Percentiles rank a stretch among this genome's conserved stretches.
These are phyloP conservation scores for Zygogramma bicolorata DNA, from an alignment of 2,888 invertebrate species.

Conservation along the genomic window DNA sequence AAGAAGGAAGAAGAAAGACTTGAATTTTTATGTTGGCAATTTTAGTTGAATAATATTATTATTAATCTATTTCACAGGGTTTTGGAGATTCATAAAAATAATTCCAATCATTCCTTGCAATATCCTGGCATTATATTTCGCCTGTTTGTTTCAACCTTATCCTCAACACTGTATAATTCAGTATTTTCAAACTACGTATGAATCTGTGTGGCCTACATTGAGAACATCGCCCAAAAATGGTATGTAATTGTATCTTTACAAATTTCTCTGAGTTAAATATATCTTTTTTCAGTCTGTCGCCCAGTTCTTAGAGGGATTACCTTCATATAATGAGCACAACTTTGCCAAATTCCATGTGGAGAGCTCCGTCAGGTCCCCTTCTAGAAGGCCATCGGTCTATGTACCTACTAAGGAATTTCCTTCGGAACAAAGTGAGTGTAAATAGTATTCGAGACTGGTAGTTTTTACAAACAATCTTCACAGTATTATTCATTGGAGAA, in stretches of 20 bases:
- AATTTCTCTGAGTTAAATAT: not conserved
- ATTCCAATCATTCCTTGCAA: too few relatives aligned
- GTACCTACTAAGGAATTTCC: conserved; percentile 93
- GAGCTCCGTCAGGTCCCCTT: conserved; percentile 82
- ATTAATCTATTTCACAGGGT: too few relatives aligned
- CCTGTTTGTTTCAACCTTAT: too few relatives aligned
- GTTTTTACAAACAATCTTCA: too few relatives aligned
- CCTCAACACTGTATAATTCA: too few relatives aligned
- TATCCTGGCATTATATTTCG: too few relatives aligned
- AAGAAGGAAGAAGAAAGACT: too few relatives aligned
- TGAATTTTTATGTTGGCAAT: too few relatives aligned
- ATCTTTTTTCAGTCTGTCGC: conserved; percentile 79
- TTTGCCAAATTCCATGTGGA: conserved; percentile 93
- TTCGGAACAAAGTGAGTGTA: conserved; percentile 86
- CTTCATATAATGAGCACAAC: conserved; percentile 90
- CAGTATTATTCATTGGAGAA: too few relatives aligned
- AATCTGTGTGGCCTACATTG: too few relatives aligned
- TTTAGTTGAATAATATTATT: too few relatives aligned
- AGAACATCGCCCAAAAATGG: not conserved
- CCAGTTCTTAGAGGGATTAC: conserved; percentile 92
- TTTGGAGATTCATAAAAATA: too few relatives aligned
- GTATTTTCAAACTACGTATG: not conserved
- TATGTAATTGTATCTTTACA: not conserved
- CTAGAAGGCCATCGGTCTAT: conserved; percentile 91
- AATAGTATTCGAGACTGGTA: not conserved